Evolutionary conservation across 2,888 invertebrate species (phyloP).

Genomic region (Arge pagana): DNA sequence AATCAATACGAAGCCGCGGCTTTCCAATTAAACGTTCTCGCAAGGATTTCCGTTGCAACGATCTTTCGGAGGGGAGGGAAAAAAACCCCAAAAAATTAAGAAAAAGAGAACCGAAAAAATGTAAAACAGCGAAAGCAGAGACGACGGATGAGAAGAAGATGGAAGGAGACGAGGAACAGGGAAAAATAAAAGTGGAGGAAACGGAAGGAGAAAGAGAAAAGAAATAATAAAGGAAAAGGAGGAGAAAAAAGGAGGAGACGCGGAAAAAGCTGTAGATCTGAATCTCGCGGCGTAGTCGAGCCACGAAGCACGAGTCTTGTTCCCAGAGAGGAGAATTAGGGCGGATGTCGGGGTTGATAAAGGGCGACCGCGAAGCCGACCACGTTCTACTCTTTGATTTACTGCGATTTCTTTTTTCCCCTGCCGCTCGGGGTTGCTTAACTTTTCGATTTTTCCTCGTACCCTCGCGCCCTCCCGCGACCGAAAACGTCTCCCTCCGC

Average conservation of each 20-base stretch:
- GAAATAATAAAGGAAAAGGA: neutral
- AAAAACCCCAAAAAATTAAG: slow-evolving; percentile 4
- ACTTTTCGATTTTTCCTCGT: no score
- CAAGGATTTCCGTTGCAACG: slow-evolving; percentile 24
- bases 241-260: slow-evolving; percentile 1
- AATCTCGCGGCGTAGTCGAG: no score
- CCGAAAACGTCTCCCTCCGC: no score
- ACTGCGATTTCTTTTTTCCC: no score
- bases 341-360: no score
- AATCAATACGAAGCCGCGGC: slow-evolving; percentile 27
- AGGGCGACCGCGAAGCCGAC: no score
- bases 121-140: neutral
- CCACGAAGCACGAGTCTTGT: no score
- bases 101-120: slow-evolving; percentile 3
- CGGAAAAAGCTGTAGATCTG: slow-evolving; percentile 20
- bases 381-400: no score
- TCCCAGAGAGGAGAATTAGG: no score
- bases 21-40: slow-evolving; percentile 5
- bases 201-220: slow-evolving; percentile 8
- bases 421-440: no score
- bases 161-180: slow-evolving; percentile 19
- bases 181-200: slow-evolving; percentile 10
- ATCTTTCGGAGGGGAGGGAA: slow-evolving; percentile 3
- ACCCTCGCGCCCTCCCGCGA: no score
- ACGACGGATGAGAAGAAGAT: slow-evolving; percentile 36